Conservation (phyloP, 2,888 invertebrate genomes). For the Microchrysa polita region DNA sequence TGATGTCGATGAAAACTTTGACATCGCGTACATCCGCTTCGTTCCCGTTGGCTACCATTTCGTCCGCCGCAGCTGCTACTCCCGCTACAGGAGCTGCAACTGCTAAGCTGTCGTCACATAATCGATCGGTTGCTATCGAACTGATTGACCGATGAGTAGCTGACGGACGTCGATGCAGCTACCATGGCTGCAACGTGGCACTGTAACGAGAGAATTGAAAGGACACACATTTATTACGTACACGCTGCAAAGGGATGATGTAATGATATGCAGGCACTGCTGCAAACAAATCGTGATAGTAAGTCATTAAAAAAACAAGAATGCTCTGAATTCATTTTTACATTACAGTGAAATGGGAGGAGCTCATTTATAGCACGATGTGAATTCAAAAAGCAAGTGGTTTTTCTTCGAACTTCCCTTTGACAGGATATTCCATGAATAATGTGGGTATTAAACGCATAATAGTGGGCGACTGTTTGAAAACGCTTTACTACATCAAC, state of each 20-base stretch:
- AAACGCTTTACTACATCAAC: no score
- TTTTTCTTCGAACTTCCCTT: background rate
- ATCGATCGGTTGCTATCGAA: conserved; percentile 61
- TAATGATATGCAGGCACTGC: background rate
- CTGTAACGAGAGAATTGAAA: conserved; percentile 54
- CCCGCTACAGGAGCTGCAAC: conserved; percentile 64
- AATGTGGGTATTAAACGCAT: no score
- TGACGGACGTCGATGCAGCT: conserved; percentile 63
- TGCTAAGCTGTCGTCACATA: conserved; percentile 65
- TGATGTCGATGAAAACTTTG: conserved; percentile 63
- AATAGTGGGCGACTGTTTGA: no score
- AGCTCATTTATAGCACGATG: background rate
- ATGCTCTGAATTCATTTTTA: background rate
- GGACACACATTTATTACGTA: background rate
- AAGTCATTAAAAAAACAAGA: background rate
- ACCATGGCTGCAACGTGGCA: conserved; percentile 65
- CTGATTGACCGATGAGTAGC: conserved; percentile 64
- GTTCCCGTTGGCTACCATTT: conserved; percentile 51
- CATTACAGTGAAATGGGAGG: background rate
- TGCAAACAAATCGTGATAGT: background rate
- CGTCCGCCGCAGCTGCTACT: conserved; percentile 63
- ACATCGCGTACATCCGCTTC: conserved; percentile 58
- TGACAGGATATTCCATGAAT: no score
- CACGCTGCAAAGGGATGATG: background rate
- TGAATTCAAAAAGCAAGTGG: conserved; percentile 5